These are phyloP conservation scores for Capromys pilorides DNA, from an alignment of 2,797 vertebrate genomes.

Conservation along the genomic window DNA sequence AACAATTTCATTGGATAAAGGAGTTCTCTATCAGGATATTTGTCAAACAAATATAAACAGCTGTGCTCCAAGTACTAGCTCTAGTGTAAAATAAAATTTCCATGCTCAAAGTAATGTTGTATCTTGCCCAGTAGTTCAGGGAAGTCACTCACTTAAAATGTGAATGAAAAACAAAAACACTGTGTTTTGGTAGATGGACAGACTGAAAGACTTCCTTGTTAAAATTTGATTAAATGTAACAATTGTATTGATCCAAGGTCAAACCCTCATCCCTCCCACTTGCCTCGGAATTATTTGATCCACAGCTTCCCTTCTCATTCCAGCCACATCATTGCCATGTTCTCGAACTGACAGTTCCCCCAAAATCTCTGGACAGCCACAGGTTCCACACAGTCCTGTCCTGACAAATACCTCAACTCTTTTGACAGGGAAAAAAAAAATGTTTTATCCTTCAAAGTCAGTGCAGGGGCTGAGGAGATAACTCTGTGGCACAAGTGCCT, in stretches of 20 bases:
- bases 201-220: slow-evolving; percentile 45
- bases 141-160: background rate
- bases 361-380: background rate
- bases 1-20: slow-evolving; percentile 1
- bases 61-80: slow-evolving; percentile 13
- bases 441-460: slow-evolving; percentile 17
- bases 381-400: background rate
- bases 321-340: background rate
- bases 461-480: too few species aligned
- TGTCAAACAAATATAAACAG: slow-evolving; percentile 51
- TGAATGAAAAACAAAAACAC: slow-evolving; percentile 7
- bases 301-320: background rate
- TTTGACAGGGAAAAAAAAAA: slow-evolving; percentile 55
- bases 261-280: background rate
- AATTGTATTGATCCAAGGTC: background rate
- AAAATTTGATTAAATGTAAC: slow-evolving; percentile 30
- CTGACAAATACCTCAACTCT: slow-evolving; percentile 57
- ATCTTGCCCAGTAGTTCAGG: background rate
- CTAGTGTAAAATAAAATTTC: slow-evolving; percentile 18
- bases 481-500: too few species aligned
- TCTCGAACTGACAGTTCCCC: background rate
- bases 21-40: background rate
- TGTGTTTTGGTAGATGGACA: slow-evolving; percentile 11
- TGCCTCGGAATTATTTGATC: background rate
- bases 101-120: slow-evolving; percentile 22